Evolutionary conservation across 2,888 invertebrate genomes (phyloP).

Genomic region (Megaustenia siamemsis): DNA sequence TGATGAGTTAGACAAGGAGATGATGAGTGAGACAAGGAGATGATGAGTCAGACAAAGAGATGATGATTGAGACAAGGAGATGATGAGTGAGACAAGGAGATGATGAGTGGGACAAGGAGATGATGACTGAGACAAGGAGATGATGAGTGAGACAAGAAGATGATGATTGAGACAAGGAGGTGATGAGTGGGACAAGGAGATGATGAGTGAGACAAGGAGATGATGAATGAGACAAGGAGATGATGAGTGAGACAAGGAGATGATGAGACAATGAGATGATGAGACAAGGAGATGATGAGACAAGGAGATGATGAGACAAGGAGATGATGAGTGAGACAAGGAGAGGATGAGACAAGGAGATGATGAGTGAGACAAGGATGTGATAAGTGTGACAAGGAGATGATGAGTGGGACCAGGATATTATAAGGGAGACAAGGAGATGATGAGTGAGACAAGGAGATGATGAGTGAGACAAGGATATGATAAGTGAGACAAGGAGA

Average conservation of each 20-base stretch:
- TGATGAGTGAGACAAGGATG: no score
- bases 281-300: no score
- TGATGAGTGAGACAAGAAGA: not conserved
- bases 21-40: not conserved
- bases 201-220: not conserved
- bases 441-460: no score
- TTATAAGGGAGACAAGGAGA: no score
- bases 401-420: no score
- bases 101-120: conserved; percentile 1
- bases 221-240: not conserved
- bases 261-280: no score
- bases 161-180: not conserved
- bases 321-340: no score
- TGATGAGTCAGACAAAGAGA: not conserved
- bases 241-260: not conserved
- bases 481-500: no score
- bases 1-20: no score
- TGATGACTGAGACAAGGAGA: not conserved
- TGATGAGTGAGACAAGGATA: no score
- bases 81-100: not conserved
- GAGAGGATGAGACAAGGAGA: no score
- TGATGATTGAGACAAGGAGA: not conserved
- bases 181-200: not conserved
- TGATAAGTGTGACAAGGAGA: no score
- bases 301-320: not conserved